Conservation (phyloP, 2,797 vertebrate genomes). For the Alcedo atthis region DNA sequence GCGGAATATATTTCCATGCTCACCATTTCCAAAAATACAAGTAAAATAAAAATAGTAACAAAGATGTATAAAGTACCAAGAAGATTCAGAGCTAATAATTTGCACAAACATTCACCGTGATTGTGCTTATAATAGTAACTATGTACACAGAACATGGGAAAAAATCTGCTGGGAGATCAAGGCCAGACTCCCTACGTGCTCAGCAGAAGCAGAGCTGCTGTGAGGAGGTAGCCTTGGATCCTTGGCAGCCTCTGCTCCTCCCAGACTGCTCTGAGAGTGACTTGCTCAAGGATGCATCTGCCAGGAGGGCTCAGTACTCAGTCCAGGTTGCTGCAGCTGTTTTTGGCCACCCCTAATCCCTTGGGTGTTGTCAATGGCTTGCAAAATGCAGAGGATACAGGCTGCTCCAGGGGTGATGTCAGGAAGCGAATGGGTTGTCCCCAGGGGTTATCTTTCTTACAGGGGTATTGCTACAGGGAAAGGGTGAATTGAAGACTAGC, state of each 20-base stretch:
- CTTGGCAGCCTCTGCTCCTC: background rate
- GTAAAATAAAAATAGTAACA: background rate
- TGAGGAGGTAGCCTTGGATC: background rate
- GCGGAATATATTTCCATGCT: accelerated
- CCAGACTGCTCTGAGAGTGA: background rate
- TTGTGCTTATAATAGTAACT: background rate
- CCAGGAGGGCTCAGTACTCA: background rate
- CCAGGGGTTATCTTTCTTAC: background rate
- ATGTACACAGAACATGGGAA: background rate
- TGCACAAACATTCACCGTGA: background rate
- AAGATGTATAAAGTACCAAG: background rate
- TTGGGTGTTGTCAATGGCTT: accelerated
- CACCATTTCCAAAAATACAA: background rate
- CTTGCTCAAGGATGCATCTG: background rate
- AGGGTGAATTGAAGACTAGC: background rate
- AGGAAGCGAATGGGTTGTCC: no score
- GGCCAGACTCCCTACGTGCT: background rate
- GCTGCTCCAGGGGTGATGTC: accelerated
- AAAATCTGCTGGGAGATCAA: background rate
- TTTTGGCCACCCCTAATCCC: background rate
- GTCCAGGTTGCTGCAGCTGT: no score
- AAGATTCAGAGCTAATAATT: background rate
- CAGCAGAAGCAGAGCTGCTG: background rate
- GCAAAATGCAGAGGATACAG: background rate
- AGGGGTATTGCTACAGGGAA: background rate